phyloP scores from a whole-genome alignment of 2,888 invertebrate species.

The Drosophila tanythrix region DNA sequence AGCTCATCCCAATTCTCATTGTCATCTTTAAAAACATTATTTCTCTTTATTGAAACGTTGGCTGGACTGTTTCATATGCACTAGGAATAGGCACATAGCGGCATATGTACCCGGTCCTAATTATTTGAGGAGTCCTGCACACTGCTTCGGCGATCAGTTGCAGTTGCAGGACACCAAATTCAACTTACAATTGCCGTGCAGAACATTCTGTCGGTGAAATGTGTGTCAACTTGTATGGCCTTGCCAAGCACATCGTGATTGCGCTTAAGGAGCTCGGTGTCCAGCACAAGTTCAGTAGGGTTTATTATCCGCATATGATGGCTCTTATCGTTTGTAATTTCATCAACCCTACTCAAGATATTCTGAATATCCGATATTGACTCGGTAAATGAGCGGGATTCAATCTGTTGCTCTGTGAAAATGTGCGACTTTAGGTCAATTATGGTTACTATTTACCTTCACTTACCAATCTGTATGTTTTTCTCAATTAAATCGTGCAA shows the following conservation, averaged over 20 bases:
- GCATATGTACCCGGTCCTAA: neutral
- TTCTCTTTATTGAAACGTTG: conserved; percentile 21
- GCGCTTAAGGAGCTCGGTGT: conserved; percentile 83
- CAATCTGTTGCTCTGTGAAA: conserved; percentile 56
- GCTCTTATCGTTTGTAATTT: conserved; percentile 68
- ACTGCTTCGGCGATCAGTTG: neutral
- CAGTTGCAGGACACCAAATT: conserved; percentile 7
- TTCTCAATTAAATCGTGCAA: conserved; percentile 47
- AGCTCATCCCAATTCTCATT: conserved; percentile 77
- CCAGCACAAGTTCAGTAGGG: conserved; percentile 82
- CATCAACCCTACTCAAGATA: conserved; percentile 74
- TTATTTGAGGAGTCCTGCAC: conserved; percentile 11
- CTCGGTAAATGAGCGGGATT: conserved; percentile 42
- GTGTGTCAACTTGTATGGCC: conserved; percentile 74
- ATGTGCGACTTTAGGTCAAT: conserved; percentile 4
- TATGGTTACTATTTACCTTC: neutral
- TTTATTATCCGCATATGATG: conserved; percentile 66
- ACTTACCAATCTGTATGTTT: conserved; percentile 47
- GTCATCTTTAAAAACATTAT: conserved; percentile 45
- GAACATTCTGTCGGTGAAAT: conserved; percentile 80
- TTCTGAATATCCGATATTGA: conserved; percentile 66
- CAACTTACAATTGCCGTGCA: conserved; percentile 78
- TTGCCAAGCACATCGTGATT: conserved; percentile 82
- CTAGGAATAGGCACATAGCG: neutral
- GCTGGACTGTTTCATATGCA: neutral